These are phyloP conservation scores for Agrotis segetum DNA, from an alignment of 2,888 invertebrate species.

Conservation along the genomic window DNA sequence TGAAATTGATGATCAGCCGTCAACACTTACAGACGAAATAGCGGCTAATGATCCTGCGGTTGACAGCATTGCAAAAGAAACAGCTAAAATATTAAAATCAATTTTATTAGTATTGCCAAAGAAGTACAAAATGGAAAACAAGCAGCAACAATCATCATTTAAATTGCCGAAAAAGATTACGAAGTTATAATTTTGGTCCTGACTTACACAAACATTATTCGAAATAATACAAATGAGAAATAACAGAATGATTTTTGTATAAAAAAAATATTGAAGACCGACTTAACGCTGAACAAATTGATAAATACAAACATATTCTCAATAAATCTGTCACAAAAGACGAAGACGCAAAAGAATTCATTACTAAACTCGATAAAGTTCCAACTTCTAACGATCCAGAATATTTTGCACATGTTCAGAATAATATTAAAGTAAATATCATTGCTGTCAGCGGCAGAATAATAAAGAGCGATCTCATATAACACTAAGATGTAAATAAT, in stretches of 20 bases:
- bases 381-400: slow-evolving; percentile 12
- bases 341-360: not conserved
- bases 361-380: not conserved
- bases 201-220: not conserved
- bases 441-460: slow-evolving; percentile 54
- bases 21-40: slow-evolving; percentile 23
- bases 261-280: not conserved
- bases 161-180: not conserved
- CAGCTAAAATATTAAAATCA: too few species aligned
- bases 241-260: not conserved
- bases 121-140: not conserved
- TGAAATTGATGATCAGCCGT: slow-evolving; percentile 21
- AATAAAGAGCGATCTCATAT: slow-evolving; percentile 59
- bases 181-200: not conserved
- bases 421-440: slow-evolving; percentile 36
- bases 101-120: not conserved
- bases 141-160: not conserved
- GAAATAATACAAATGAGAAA: not conserved
- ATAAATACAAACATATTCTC: not conserved
- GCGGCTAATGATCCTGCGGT: slow-evolving; percentile 15
- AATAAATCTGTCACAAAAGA: not conserved
- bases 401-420: slow-evolving; percentile 24
- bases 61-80: slow-evolving; percentile 4
- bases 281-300: not conserved
- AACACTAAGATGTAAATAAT: slow-evolving; percentile 71